Evolutionary conservation across 2,113 vertebrate species (phyloP).

Genomic region (Asarcornis scutulata): DNA sequence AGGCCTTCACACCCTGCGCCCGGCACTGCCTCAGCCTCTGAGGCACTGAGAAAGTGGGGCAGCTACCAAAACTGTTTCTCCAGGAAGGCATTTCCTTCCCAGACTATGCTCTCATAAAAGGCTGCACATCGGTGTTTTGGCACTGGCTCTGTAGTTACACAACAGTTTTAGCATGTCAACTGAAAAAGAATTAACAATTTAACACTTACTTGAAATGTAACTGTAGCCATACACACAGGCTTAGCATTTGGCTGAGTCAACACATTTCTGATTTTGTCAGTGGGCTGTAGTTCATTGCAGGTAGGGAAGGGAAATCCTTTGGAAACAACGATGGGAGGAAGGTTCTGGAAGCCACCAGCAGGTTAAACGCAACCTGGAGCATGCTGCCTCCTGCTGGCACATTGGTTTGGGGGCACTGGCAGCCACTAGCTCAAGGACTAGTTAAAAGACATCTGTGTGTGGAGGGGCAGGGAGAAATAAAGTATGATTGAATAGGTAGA

Average conservation of each 20-base stretch:
- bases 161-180: neutral
- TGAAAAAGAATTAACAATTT: neutral
- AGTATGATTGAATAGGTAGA: neutral
- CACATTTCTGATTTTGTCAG: no score
- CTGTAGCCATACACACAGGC: no score
- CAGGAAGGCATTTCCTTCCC: rapidly evolving
- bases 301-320: neutral
- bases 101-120: rapidly evolving
- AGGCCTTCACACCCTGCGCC: no score
- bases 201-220: neutral
- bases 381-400: neutral
- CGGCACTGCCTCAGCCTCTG: rapidly evolving
- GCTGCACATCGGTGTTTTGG: neutral
- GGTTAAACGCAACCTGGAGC: no score
- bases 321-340: neutral
- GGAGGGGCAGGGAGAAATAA: neutral
- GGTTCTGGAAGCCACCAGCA: neutral
- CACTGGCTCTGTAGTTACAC: neutral
- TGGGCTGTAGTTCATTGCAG: neutral
- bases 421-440: neutral
- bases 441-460: neutral
- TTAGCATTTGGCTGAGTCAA: neutral
- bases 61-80: rapidly evolving
- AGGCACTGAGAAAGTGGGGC: rapidly evolving
- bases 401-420: no score